Conservation (phyloP, 2,888 invertebrate genomes). For the Microplitis deprimator region DNA sequence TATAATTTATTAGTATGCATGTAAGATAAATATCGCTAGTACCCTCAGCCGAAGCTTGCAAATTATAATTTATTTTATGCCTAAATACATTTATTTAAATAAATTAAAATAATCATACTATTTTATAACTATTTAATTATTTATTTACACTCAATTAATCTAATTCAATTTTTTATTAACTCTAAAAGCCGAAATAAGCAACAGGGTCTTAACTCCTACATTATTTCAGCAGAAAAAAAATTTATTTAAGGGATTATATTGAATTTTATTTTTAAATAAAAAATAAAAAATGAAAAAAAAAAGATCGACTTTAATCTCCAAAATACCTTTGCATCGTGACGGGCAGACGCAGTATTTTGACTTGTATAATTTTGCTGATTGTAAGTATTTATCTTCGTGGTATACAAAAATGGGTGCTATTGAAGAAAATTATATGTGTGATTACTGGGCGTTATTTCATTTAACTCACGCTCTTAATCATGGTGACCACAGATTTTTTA, state of each 20-base stretch:
- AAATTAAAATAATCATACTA: constrained; percentile 30
- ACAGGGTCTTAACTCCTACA: constrained; percentile 39
- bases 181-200: constrained; percentile 61
- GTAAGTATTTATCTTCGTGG: constrained; percentile 67
- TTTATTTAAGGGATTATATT: constrained; percentile 22
- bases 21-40: constrained; percentile 52
- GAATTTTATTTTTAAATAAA: constrained; percentile 20
- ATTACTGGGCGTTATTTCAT: constrained; percentile 52
- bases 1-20: constrained; percentile 35
- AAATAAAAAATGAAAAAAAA: constrained; percentile 19
- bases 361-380: constrained; percentile 65
- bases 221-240: constrained; percentile 25
- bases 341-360: constrained; percentile 65
- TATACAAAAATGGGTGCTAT: constrained; percentile 65
- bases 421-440: constrained; percentile 59
- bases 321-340: constrained; percentile 65
- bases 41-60: constrained; percentile 60
- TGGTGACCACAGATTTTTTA: too few relatives aligned
- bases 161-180: constrained; percentile 48
- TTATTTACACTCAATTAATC: constrained; percentile 39
- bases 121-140: constrained; percentile 37
- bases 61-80: constrained; percentile 50
- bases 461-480: not conserved
- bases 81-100: constrained; percentile 33
- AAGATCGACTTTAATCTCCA: constrained; percentile 34